Base-by-base conservation (phyloP, 2,113 vertebrate species). In the Pantherophis guttatus region DNA sequence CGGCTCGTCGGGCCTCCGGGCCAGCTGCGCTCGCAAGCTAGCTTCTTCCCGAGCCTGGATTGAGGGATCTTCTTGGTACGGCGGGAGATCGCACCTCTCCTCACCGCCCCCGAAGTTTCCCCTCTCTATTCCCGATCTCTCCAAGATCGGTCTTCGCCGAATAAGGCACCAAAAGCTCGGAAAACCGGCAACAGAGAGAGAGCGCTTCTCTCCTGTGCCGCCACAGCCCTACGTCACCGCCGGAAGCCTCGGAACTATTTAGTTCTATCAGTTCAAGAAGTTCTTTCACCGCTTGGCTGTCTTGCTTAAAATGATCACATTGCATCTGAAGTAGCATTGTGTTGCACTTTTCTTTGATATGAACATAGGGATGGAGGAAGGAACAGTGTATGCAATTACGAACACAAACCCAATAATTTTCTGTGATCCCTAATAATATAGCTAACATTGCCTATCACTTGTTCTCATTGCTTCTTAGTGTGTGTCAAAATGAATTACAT, bases 251-350 rank as follows among this genome's bases (percentile, higher is more conserved):
- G 53, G 91, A 93, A 94, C 91, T 95, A 92, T 93, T 93, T 87
- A 59, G 92, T 94, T 70, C 59, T 96, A 88, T 91, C 93, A 95
- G n/a, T 86, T 88, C 92, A 93, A 17, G 65, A 59, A 90, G 94
- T 81, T 65, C 54, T 94, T 39, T 81, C 29, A 29, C 58, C 53
- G 52, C 87, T 90, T 94, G 92, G 93, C 58, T 95, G 58, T 90
- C 70, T 92, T 94, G 65, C 93, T 75, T 93, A 93, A 95, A 95
- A 93, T 81, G 81, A 92, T 89, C 92, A 92, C 95, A 91, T 95
- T 94, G 39, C 58, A 75, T 48, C 92, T 81, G 50, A 62, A 50
- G 86, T 90, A 93, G 52, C 48, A 96, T 94, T 53, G 7, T 91
- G 59, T 92, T 95, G 54, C 23, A 90, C 88, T 88, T 94, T 90